These are phyloP conservation scores for Drosophila subobscura DNA, from an alignment of 1,140 invertebrate genomes.

Conservation along the genomic window DNA sequence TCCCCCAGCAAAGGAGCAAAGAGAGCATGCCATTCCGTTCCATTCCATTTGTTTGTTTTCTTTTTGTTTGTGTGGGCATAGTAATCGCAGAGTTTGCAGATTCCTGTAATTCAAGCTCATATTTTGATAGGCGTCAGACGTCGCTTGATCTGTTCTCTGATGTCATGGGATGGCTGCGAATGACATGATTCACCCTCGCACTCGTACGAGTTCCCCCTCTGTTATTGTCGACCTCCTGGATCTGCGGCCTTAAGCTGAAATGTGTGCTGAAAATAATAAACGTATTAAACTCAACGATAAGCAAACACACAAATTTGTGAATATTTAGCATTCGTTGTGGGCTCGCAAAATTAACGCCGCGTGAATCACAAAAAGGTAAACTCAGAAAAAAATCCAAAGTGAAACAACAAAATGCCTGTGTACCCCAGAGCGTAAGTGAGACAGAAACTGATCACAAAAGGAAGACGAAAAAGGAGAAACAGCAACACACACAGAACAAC, in stretches of 20 bases:
- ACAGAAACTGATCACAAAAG: slow-evolving; percentile 9
- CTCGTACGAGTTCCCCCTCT: neutral
- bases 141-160: no score
- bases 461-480: slow-evolving; percentile 22
- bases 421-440: slow-evolving; percentile 31
- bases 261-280: slow-evolving; percentile 15
- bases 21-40: no score
- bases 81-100: no score
- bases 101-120: no score
- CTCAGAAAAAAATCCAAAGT: slow-evolving; percentile 10
- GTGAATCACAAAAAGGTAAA: slow-evolving; percentile 25
- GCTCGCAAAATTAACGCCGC: slow-evolving; percentile 5
- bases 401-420: slow-evolving; percentile 12
- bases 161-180: neutral
- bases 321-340: slow-evolving; percentile 15
- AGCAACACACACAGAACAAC: neutral
- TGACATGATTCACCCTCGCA: neutral
- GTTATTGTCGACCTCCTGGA: no score
- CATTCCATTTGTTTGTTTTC: no score
- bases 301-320: slow-evolving; percentile 14
- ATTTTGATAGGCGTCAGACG: no score
- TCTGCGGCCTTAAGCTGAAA: neutral
- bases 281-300: neutral
- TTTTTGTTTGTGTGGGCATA: no score
- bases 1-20: no score